Conservation (phyloP, 1,140 invertebrate genomes). For the Drosophila ananassae region DNA sequence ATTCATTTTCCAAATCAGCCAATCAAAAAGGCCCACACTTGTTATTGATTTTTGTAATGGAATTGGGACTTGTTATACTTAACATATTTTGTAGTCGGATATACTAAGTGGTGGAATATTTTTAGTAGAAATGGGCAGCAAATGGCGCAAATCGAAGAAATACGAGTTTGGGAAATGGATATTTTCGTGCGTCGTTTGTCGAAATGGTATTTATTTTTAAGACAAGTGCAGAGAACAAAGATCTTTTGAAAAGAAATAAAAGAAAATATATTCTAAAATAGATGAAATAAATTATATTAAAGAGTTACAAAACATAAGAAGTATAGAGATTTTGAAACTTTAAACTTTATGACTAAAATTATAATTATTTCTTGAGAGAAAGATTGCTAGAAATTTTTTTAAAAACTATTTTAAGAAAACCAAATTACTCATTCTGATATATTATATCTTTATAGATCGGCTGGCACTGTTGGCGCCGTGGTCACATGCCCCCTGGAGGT, state of each 20-base stretch:
- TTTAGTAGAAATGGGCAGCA: constrained; percentile 21
- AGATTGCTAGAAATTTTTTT: background rate
- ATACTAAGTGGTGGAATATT: constrained; percentile 25
- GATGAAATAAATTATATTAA: too few relatives aligned
- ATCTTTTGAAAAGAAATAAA: background rate
- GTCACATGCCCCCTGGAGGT: constrained; percentile 99
- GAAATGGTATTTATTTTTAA: constrained; percentile 56
- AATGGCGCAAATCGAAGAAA: constrained; percentile 46
- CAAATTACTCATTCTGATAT: background rate
- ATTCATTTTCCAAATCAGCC: constrained; percentile 39
- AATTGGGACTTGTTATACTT: constrained; percentile 2
- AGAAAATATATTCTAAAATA: background rate
- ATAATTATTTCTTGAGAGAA: too few relatives aligned
- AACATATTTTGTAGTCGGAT: constrained; percentile 1
- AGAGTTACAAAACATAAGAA: too few relatives aligned
- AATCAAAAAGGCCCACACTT: constrained; percentile 18
- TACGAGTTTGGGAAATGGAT: constrained; percentile 33
- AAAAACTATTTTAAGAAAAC: constrained; percentile 26
- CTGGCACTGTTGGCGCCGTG: constrained; percentile 97
- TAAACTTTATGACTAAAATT: background rate
- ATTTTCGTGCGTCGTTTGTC: constrained; percentile 46
- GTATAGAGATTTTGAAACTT: background rate
- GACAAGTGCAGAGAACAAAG: background rate
- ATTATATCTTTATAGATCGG: constrained; percentile 88
- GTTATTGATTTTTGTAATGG: constrained; percentile 17